Evolutionary conservation across 2,888 invertebrate species (phyloP), one percentile per base, ranked within the genome.

Genomic region (Megalurothrips usitatus): DNA sequence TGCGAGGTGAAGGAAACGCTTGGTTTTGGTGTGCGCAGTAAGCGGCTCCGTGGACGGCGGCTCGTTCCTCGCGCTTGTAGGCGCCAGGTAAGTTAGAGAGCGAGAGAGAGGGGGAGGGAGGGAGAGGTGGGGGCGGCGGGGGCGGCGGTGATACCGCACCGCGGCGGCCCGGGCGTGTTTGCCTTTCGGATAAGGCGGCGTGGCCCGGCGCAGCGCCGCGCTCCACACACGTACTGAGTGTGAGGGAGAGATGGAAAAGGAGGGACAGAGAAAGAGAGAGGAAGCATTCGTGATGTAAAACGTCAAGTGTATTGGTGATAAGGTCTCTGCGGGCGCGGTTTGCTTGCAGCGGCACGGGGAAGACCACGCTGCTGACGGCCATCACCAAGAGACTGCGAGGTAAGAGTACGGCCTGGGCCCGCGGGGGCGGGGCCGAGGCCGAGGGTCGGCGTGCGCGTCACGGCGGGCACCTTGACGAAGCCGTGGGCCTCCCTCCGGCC

Each of bases 281-380:
- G 34, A 43, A 6, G 34, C 34, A 43, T 43, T 6, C 34, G 6
- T 43, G 34, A 43, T 43, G 34, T 43, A 43, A 43, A 43, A 43
- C 34, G 34, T 43, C 34, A 43, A 43, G 34, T 17, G 11, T 58
- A 19, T 58, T 58, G 19, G 58, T 58, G 58, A 58, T 58, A 58
- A 58, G 19, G 17, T 17, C 58, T 17, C 58, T 43, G 34, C 10
- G 52, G 19, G 1, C 14, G 58, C 14, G 6, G 17, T 12, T 11
- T 68, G 68, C 68, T 80, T 75, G 23, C 80, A 84, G 84, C 80
- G 84, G 84, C n/a, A 81, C 83, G 34, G 84, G 84, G 49, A 84
- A 84, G 80, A 83, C 84, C 28, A 83, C 83, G 8, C 82, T 84
- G 12, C 81, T 84, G 19, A 82, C 84, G 12, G 79, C 83, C 0